phyloP scores from a whole-genome alignment of 2,888 invertebrate genomes.

The Apamea epomidion region DNA sequence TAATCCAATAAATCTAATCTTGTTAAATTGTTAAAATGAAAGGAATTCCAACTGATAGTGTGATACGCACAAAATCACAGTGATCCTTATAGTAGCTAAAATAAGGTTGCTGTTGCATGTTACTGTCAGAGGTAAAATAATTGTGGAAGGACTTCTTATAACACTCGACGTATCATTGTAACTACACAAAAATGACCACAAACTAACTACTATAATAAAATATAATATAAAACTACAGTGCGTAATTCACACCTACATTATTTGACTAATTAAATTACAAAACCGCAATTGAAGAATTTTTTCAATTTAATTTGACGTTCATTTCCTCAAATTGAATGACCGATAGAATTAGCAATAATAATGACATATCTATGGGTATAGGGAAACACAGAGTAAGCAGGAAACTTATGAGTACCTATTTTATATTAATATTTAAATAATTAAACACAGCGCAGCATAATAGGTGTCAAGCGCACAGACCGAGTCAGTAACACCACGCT shows the following conservation, averaged over 20 bases:
- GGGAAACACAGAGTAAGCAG: constrained; percentile 40
- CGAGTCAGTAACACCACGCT: too few species aligned
- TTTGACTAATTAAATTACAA: constrained; percentile 23
- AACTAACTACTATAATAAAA: neutral
- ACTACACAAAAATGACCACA: neutral
- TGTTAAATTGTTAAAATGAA: neutral
- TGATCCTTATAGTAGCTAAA: too few species aligned
- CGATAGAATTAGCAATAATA: constrained; percentile 48
- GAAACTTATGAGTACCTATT: constrained; percentile 1
- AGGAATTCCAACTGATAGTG: too few species aligned
- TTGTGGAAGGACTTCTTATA: too few species aligned
- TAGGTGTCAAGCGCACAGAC: too few species aligned
- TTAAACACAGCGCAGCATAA: neutral
- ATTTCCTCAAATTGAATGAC: constrained; percentile 47
- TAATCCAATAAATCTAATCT: neutral
- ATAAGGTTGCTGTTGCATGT: too few species aligned
- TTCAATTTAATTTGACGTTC: constrained; percentile 23
- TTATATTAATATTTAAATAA: neutral
- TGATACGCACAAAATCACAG: too few species aligned
- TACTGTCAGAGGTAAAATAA: too few species aligned
- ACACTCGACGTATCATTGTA: too few species aligned
- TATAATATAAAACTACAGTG: neutral
- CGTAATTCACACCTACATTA: constrained; percentile 5
- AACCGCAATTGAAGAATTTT: constrained; percentile 29
- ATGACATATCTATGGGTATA: constrained; percentile 38